Conservation (phyloP, 2,797 vertebrate genomes). For the Zalophus californianus region DNA sequence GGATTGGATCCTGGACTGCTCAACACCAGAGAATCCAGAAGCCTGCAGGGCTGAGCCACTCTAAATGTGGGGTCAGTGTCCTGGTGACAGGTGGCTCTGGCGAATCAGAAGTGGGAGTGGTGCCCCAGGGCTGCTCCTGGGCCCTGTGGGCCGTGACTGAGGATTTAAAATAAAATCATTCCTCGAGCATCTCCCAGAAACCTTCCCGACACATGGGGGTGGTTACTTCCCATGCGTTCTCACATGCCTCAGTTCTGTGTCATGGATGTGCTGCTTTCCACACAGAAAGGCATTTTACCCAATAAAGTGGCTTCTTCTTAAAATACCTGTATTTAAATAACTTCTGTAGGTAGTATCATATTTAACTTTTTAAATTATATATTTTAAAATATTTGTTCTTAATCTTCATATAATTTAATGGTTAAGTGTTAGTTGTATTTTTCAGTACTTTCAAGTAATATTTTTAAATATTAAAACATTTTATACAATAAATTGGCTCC, state of each 20-base stretch:
- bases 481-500: neutral
- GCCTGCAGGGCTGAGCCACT: neutral
- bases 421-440: neutral
- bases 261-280: neutral
- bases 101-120: neutral
- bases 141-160: neutral
- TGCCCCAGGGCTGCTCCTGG: neutral
- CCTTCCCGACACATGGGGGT: fast-evolving
- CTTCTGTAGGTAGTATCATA: neutral
- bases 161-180: neutral
- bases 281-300: neutral
- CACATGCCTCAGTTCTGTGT: fast-evolving
- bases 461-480: neutral
- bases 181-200: neutral
- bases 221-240: neutral
- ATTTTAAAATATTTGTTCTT: neutral
- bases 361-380: neutral
- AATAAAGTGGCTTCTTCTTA: neutral
- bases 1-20: neutral
- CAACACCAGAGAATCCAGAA: neutral
- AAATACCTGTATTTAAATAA: neutral
- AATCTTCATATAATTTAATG: constrained; percentile 11
- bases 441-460: neutral
- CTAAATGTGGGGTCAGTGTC: neutral
- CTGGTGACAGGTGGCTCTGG: neutral